Conservation (phyloP, 2,888 invertebrate species). For the Xylophagus ater region DNA sequence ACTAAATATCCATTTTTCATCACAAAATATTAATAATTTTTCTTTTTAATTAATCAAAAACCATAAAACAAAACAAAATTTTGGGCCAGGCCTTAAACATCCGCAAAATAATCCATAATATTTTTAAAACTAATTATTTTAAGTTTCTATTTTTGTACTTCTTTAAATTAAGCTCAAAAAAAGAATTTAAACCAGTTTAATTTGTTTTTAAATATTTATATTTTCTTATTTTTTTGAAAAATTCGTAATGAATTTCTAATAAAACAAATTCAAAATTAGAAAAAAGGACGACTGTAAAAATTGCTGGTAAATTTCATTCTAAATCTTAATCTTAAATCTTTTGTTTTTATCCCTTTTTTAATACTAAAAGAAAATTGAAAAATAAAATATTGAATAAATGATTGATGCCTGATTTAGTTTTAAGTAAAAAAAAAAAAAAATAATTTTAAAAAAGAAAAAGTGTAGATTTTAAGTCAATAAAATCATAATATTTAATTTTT, state of each 20-base stretch:
- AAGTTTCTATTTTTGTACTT: conserved; percentile 8
- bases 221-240: not conserved
- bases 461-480: no score
- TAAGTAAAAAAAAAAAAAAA: no score
- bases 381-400: conserved; percentile 4
- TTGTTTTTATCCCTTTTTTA: not conserved
- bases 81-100: conserved; percentile 10
- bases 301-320: not conserved
- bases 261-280: conserved; percentile 16
- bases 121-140: no score
- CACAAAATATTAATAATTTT: no score
- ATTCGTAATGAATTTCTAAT: not conserved
- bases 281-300: conserved; percentile 28
- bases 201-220: no score
- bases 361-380: conserved; percentile 3
- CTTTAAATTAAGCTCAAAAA: no score
- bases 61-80: conserved; percentile 8
- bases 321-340: not conserved
- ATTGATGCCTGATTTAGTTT: not conserved
- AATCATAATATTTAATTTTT: no score
- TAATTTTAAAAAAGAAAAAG: no score
- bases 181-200: no score
- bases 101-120: conserved; percentile 4
- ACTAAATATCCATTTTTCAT: no score
- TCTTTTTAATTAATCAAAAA: no score